These are phyloP conservation scores for Oscheius sp. DNA, from an alignment of 2,888 invertebrate species.

Conservation along the genomic window DNA sequence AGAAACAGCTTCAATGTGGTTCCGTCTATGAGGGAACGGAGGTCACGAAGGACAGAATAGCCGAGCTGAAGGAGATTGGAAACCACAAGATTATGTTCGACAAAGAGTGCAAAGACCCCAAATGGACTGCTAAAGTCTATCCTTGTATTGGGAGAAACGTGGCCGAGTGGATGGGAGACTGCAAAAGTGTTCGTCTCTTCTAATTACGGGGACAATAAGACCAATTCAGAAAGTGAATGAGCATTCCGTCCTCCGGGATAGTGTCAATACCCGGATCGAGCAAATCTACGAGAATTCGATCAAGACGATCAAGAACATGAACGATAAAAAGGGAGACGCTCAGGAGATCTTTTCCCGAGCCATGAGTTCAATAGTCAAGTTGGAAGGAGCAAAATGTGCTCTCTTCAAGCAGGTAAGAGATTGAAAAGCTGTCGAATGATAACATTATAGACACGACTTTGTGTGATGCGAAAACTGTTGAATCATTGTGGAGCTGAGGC, in stretches of 20 bases:
- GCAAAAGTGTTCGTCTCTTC: neutral
- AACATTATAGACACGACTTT: conserved; percentile 48
- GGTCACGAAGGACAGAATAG: conserved; percentile 45
- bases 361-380: conserved; percentile 22
- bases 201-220: neutral
- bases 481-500: conserved; percentile 49
- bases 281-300: conserved; percentile 50
- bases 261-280: conserved; percentile 49
- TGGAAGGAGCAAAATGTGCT: conserved; percentile 35
- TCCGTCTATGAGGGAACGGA: conserved; percentile 51
- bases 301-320: conserved; percentile 44
- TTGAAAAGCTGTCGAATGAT: neutral
- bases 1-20: conserved; percentile 58
- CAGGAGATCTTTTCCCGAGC: conserved; percentile 19
- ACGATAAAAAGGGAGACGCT: conserved; percentile 15
- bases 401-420: conserved; percentile 19
- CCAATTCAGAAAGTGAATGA: conserved; percentile 17
- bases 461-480: conserved; percentile 44
- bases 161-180: conserved; percentile 30
- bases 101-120: conserved; percentile 51
- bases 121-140: conserved; percentile 49
- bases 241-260: conserved; percentile 39
- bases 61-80: conserved; percentile 52
- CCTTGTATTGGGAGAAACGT: conserved; percentile 51
- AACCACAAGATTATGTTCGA: conserved; percentile 54